Base-by-base conservation (phyloP, 2,888 invertebrate species). In the Epistrophe grossulariae region DNA sequence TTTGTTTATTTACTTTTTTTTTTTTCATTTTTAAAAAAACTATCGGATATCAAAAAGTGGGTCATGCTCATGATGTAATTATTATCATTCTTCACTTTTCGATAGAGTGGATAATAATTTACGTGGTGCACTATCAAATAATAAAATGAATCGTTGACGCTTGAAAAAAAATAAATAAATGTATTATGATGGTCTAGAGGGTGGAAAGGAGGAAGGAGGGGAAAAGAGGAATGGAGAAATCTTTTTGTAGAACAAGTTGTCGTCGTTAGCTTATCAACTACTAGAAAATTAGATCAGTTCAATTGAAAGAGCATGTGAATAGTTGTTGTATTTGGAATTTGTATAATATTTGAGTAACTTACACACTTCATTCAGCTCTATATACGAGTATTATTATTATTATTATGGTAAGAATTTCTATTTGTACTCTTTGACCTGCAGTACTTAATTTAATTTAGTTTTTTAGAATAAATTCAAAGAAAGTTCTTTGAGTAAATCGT, bases 221-320 rank as follows among this genome's bases (percentile, higher is more conserved):
- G 6, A 13, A 17, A 17, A 50, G 31, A 15, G 28, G 15, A 52
- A 52, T 7, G 52, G 57, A 35, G 35, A 59, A 35, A 35, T 59
- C 15, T 70, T 70, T 55, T 45, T 72, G 48, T 64, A 60, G 70
- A 64, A 73, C 71, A 64, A 4, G 28, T 45, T 60, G 57, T 31
- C 35, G 17, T 60, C 64, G 83, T 70, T 57, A 72, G 66, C 71
- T 73, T 84, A 77, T 78, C 81, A 77, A 77, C 28, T 10, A 19
- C 55, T 72, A 13, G 31, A 62, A 79, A 84, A 84, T 60, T 84
- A 85, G 85, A 82, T 82, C 85, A 76, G 78, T 82, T 82, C 78
- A 85, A 85, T 82, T 81, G 85, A 57, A 78, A 77, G 81, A 77
- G 81, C 81, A 84, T 81, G 84, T 77, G 84, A 84, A 80, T 84